phyloP scores from a whole-genome alignment of 1,140 invertebrate genomes.

The Neotoxoptera formosana region DNA sequence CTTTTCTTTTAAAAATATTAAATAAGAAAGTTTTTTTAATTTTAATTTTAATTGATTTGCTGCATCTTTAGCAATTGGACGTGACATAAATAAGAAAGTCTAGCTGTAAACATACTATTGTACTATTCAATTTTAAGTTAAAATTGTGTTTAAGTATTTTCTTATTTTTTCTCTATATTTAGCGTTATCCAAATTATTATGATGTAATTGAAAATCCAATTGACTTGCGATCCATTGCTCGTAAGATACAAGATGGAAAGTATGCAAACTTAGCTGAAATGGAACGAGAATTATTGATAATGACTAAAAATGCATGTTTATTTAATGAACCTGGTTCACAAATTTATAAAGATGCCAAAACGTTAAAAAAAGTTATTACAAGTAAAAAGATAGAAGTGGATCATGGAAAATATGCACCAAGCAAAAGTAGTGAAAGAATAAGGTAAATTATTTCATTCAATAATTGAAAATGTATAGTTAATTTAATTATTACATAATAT shows the following conservation, averaged over 20 bases:
- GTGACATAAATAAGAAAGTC: not conserved
- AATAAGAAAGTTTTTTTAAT: no score
- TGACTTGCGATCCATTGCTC: conserved; percentile 91
- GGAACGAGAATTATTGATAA: conserved; percentile 88
- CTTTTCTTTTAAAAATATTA: not conserved
- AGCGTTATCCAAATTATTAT: conserved; percentile 96
- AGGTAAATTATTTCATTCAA: conserved; percentile 48
- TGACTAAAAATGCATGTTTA: conserved; percentile 93
- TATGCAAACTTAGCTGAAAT: conserved; percentile 81
- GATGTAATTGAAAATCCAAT: conserved; percentile 95
- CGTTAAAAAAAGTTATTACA: conserved; percentile 80
- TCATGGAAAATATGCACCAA: conserved; percentile 64
- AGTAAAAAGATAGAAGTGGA: conserved; percentile 74
- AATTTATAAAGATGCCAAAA: conserved; percentile 95
- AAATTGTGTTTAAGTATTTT: not conserved
- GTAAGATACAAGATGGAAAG: conserved; percentile 85
- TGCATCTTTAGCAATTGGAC: no score
- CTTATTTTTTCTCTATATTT: conserved; percentile 60
- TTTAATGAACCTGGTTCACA: conserved; percentile 97
- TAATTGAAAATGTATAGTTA: not conserved
- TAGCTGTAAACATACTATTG: not conserved
- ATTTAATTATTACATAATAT: not conserved
- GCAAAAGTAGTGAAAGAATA: conserved; percentile 60
- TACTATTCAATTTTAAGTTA: not conserved
- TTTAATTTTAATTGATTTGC: no score